Conservation (phyloP, 2,888 invertebrate species). For the Cephus nigrinus region DNA sequence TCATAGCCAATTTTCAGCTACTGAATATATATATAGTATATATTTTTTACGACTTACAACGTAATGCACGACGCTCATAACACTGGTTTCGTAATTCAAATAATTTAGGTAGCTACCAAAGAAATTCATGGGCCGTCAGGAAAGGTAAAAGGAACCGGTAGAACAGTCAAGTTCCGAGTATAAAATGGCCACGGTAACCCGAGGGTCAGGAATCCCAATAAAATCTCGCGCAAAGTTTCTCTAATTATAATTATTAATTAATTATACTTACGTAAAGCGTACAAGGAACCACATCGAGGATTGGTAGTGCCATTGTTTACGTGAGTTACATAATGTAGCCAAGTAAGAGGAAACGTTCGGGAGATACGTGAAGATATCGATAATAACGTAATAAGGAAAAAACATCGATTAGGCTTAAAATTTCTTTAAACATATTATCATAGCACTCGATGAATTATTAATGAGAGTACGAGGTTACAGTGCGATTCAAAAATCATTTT, state of each 20-base stretch:
- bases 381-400: background rate
- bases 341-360: background rate
- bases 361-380: background rate
- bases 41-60: background rate
- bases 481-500: background rate
- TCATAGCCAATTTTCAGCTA: no score
- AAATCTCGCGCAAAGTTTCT: slow-evolving; percentile 36
- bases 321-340: background rate
- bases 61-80: background rate
- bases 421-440: background rate
- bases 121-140: background rate
- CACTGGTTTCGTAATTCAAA: background rate
- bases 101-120: background rate
- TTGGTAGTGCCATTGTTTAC: slow-evolving; percentile 7
- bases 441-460: background rate
- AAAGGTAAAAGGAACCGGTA: background rate
- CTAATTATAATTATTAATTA: slow-evolving; percentile 46
- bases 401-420: background rate
- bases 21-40: background rate
- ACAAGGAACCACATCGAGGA: slow-evolving; percentile 6
- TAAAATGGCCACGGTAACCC: slow-evolving; percentile 28
- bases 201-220: slow-evolving; percentile 43
- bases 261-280: slow-evolving; percentile 29
- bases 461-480: background rate
- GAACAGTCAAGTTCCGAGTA: background rate